These are phyloP conservation scores for Oncorhynchus kisutch DNA, from an alignment of 2,113 vertebrate genomes.

Conservation along the genomic window DNA sequence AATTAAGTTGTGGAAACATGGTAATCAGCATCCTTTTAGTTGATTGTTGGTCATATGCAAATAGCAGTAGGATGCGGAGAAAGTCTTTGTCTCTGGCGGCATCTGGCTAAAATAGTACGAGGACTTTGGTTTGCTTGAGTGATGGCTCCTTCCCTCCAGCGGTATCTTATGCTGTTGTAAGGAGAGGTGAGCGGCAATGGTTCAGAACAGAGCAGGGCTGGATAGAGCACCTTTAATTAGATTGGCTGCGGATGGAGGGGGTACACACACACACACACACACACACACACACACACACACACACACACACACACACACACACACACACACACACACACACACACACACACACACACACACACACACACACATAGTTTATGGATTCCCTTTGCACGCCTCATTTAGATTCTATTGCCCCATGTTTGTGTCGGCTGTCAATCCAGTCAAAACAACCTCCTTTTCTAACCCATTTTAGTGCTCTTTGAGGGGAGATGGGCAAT, in stretches of 20 bases:
- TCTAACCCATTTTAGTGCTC: conserved; percentile 1
- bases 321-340: no score
- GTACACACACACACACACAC: no score
- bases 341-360: no score
- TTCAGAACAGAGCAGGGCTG: neutral
- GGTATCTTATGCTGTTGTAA: neutral
- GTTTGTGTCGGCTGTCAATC: neutral
- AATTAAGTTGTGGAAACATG: neutral
- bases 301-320: no score
- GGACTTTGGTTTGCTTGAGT: neutral
- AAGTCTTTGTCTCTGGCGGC: neutral
- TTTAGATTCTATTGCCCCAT: conserved; percentile 17
- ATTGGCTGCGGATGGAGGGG: neutral
- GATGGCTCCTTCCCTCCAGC: neutral
- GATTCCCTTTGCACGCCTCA: conserved; percentile 2
- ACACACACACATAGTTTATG: neutral
- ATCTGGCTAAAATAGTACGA: neutral
- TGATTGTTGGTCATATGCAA: neutral
- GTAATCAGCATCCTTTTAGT: neutral
- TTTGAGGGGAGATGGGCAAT: neutral
- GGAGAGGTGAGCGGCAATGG: neutral
- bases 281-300: no score
- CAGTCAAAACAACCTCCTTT: conserved; percentile 4
- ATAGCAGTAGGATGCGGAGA: neutral
- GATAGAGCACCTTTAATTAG: conserved; percentile 8